These are phyloP conservation scores for Accipiter virgatus DNA, from an alignment of 2,113 vertebrate species.

Conservation along the genomic window DNA sequence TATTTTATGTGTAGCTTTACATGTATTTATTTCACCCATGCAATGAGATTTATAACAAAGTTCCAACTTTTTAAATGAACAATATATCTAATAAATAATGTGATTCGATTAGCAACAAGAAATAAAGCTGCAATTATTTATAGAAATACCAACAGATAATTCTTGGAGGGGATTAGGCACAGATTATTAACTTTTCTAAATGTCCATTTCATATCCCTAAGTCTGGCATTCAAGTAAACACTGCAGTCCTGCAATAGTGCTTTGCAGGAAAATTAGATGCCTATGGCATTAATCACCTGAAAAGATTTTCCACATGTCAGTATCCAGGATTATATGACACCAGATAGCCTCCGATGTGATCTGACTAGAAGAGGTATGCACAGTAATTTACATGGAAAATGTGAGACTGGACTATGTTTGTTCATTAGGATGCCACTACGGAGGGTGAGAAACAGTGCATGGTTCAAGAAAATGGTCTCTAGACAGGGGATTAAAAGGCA, in stretches of 20 bases:
- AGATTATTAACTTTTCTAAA: conserved; percentile 35
- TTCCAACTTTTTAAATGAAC: neutral
- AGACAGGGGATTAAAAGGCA: conserved; percentile 17
- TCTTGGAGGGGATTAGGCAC: conserved; percentile 2
- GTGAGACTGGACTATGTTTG: neutral
- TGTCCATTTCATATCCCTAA: neutral
- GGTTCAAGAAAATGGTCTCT: conserved; percentile 9
- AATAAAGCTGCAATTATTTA: conserved; percentile 10
- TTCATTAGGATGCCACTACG: neutral
- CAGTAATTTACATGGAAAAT: neutral
- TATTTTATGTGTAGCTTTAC: neutral
- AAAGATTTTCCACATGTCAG: neutral
- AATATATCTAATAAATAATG: neutral
- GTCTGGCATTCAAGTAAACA: neutral
- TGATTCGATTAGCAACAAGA: neutral
- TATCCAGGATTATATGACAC: conserved; percentile 20
- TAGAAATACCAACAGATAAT: neutral
- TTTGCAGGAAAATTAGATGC: conserved; percentile 1
- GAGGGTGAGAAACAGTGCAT: neutral
- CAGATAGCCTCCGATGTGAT: neutral
- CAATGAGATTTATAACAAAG: neutral
- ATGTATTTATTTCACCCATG: neutral
- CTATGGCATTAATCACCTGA: neutral
- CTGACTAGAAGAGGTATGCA: neutral
- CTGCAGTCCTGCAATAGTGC: neutral